Base-by-base conservation (phyloP, 2,797 vertebrate genomes). In the Mormyrus hasselquistii region DNA sequence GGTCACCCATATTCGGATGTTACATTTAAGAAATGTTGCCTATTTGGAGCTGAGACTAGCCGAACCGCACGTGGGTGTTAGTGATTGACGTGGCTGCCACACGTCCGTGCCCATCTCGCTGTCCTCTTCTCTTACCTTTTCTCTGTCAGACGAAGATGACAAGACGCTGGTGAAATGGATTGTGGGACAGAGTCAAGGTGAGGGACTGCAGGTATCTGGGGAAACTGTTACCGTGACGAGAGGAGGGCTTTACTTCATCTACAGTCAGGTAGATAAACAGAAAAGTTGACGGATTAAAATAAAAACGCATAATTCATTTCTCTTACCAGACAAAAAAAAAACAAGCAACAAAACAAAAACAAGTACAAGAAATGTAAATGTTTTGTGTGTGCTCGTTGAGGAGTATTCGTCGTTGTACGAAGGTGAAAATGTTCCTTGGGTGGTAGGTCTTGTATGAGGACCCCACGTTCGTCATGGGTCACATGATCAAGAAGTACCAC, bases 191-290 rank as follows among this genome's bases (percentile, higher is more conserved):
- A 91, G 91, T 88, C 88, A 89, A 90, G 93, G 92, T 8, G 84
- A 87, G 44, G 93, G 91, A 57, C 90, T 93, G 29, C 89, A 91
- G 88, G 85, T 92, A 25, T 91, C 92, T 6, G 90, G 89, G 88
- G 91, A 92, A 2, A 91, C 89, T 4, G 89, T 93, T 83, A 92
- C 90, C 12, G 90, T 93, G 88, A 89, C 89, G 34, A 91, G 89
- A 0, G 89, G 90, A 62, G 92, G 93, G 2, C 87, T 59, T 25
- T 93, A 93, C 89, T 92, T 93, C 86, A 91, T 93, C 84, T 93
- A 93, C 90, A 93, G 93, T 88, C 92, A 93, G 92, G 92, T 93
- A 88, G 91, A 59, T 89, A 82, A 87, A 87, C 41, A 65, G 44
- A 49, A 87, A 47, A 47, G n/a, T 65, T 87, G n/a, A 14, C 14